These are phyloP conservation scores for Drepana falcataria DNA, from an alignment of 2,888 invertebrate genomes.

Conservation along the genomic window DNA sequence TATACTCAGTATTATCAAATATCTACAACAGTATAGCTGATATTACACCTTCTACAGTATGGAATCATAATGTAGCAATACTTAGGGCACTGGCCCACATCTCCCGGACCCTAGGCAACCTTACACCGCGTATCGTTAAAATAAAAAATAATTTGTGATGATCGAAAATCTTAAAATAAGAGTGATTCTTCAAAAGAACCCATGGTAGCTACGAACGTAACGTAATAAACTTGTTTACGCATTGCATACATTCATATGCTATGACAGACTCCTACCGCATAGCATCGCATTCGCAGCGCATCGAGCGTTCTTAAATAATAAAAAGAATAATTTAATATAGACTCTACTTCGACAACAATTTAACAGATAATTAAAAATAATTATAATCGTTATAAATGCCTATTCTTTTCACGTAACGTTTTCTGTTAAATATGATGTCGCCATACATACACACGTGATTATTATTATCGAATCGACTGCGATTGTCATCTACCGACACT, in stretches of 20 bases:
- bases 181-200: slow-evolving; percentile 22
- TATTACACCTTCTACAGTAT: slow-evolving; percentile 9
- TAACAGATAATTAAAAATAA: slow-evolving; percentile 66
- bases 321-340: slow-evolving; percentile 71
- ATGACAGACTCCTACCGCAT: too few species aligned
- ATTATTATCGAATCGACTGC: slow-evolving; percentile 16
- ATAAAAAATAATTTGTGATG: slow-evolving; percentile 26
- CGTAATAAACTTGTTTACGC: slow-evolving; percentile 12
- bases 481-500: slow-evolving; percentile 34
- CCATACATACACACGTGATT: slow-evolving; percentile 28
- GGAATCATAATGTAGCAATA: slow-evolving; percentile 2
- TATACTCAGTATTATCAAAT: slow-evolving; percentile 14
- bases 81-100: slow-evolving; percentile 11
- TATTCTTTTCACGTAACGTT: slow-evolving; percentile 40
- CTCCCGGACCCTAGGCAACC: slow-evolving; percentile 12
- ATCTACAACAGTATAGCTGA: slow-evolving; percentile 15
- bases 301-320: slow-evolving; percentile 47
- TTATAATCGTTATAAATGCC: slow-evolving; percentile 67
- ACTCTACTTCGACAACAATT: slow-evolving; percentile 69
- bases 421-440: slow-evolving; percentile 34
- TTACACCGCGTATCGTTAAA: slow-evolving; percentile 19
- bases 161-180: slow-evolving; percentile 18
- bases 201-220: slow-evolving; percentile 12
- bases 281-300: slow-evolving; percentile 1
- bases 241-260: too few species aligned